Base-by-base conservation (phyloP, 1,140 invertebrate genomes). In the Trichonephila clavata region DNA sequence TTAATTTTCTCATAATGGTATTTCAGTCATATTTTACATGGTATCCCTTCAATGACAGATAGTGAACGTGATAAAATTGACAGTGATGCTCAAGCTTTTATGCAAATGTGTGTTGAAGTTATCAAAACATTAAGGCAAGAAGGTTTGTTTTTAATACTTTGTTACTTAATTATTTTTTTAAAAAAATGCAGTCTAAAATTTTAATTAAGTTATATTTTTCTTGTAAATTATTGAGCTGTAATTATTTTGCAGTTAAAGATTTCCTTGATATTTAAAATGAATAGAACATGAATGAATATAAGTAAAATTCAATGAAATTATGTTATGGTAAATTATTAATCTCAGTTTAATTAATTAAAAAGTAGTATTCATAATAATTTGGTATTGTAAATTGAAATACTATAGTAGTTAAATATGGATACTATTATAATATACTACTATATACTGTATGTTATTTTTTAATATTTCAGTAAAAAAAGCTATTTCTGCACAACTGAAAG, bases 1-100 rank as follows among this genome's bases (percentile, higher is more conserved):
- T 21, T 57, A 16, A 83, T 21, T 50, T 6, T 50, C 43, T 13
- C 18, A 18, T 50, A 10, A 14, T 83, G 18, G 20, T 83, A 50
- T 93, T 90, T 91, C 84, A 95, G 88, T 93, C 92, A 94, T 97
- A 97, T 95, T 97, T 97, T 95, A 95, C 97, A 80, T 96, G 97
- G 97, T 61, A 96, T 97, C 81, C 96, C 96, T 32, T 96, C 96
- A 13, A 98, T 99, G 97, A 97, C 97, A 0, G 98, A 99, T 94
- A 95, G 96, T 2, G 98, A 99, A 95, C 96, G 98, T 60, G 98
- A 98, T 95, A 96, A 98, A 95, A 98, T 99, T 94, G 98, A 99
- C 95, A 96, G 96, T 5, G 97, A 97, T 63, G 97, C 98, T 1
- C 97, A 98, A 95, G 97, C 97, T 89, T 98, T 99, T 92, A 98